A percentile compares a stretch with the other conserved stretches of the same genome.
phyloP scores from a whole-genome alignment of 2,113 vertebrate genomes.

The Corythaixoides concolor region DNA sequence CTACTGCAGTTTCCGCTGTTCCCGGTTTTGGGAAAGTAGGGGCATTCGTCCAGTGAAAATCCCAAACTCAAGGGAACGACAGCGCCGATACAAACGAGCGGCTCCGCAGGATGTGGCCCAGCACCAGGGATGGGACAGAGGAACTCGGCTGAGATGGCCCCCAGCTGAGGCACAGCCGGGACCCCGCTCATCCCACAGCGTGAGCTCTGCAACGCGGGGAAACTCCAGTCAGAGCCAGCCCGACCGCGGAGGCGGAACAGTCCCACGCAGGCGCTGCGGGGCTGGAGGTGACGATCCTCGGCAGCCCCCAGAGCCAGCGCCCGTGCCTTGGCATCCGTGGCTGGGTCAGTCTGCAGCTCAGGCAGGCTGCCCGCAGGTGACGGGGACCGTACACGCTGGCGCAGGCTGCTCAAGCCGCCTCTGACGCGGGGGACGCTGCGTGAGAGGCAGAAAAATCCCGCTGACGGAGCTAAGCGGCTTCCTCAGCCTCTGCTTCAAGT shows the following conservation, averaged over 20 bases:
- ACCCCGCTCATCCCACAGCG: background rate
- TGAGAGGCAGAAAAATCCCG: accelerated
- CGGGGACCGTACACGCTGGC: background rate
- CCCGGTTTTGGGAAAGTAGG: background rate
- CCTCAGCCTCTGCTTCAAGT: background rate
- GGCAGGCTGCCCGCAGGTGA: background rate
- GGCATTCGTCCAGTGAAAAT: background rate
- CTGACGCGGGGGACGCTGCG: accelerated
- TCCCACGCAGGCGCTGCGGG: accelerated
- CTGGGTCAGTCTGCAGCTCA: background rate
- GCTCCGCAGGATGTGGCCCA: background rate
- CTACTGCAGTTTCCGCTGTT: background rate
- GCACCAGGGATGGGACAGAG: background rate
- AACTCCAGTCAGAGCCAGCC: background rate
- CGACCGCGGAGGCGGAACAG: accelerated
- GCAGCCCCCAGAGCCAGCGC: background rate
- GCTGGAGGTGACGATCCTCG: background rate
- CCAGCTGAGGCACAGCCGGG: accelerated
- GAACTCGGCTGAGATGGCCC: accelerated
- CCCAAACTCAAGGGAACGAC: accelerated
- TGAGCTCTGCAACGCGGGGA: accelerated
- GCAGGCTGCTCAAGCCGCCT: background rate
- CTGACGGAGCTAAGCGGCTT: background rate
- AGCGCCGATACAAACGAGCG: accelerated
- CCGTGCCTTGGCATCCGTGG: accelerated